Evolutionary conservation across 2,797 vertebrate genomes (phyloP).

Genomic region (Carduelis carduelis): DNA sequence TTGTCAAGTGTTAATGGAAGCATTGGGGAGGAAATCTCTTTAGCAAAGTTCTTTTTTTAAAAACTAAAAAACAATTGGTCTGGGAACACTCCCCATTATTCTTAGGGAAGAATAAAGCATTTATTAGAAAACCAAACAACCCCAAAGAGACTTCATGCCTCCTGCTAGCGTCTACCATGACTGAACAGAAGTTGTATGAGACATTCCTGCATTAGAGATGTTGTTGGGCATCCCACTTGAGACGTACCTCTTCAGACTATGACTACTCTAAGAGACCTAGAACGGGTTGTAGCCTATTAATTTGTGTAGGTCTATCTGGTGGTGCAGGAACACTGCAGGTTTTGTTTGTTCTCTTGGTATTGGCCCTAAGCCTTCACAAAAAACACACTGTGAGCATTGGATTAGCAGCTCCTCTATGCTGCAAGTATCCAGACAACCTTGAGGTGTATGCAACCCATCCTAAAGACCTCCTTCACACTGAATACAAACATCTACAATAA

Average conservation of each 20-base stretch:
- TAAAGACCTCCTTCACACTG: background rate
- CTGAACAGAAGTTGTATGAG: background rate
- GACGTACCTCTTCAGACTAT: background rate
- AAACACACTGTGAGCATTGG: background rate
- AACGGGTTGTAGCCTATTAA: background rate
- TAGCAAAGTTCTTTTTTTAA: background rate
- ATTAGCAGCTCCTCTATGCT: background rate
- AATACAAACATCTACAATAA: background rate
- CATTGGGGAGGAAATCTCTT: background rate
- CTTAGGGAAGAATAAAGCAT: background rate
- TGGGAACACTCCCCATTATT: background rate
- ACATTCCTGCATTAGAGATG: background rate
- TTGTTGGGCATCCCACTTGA: background rate
- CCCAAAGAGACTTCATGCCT: background rate
- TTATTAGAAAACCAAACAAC: accelerated
- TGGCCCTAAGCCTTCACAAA: background rate
- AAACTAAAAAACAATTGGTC: background rate
- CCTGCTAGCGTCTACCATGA: background rate
- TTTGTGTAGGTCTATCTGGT: background rate
- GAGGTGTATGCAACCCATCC: background rate
- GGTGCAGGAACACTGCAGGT: background rate
- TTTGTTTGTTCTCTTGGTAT: background rate
- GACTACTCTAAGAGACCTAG: background rate
- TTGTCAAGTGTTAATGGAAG: background rate
- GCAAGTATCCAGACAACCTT: background rate